These are phyloP conservation scores for Sclerodermus sp. DNA, from an alignment of 2,888 invertebrate genomes.

Conservation along the genomic window DNA sequence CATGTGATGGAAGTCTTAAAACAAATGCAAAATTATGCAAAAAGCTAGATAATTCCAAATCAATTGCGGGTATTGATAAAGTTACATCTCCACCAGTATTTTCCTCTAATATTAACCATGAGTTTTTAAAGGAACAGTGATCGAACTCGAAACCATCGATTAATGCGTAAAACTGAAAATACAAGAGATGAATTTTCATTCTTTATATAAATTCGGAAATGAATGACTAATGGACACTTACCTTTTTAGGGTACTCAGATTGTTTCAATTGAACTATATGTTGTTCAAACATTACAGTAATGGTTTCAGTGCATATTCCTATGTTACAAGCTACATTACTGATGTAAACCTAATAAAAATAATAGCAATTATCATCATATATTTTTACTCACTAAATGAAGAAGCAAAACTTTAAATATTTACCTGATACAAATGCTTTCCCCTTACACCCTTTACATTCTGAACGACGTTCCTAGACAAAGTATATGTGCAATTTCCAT, in stretches of 20 bases:
- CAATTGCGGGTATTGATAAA: constrained; percentile 68
- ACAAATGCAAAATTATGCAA: constrained; percentile 50
- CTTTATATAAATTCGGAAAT: not conserved
- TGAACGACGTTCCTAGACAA: constrained; percentile 68
- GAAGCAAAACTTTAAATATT: not conserved
- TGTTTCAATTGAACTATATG: constrained; percentile 61
- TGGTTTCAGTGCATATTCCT: constrained; percentile 68
- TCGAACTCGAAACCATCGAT: constrained; percentile 59
- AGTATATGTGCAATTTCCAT: constrained; percentile 84
- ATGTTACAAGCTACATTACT: constrained; percentile 72
- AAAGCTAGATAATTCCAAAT: constrained; percentile 67
- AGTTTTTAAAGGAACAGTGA: constrained; percentile 62
- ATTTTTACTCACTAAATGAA: constrained; percentile 34
- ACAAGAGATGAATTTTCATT: not conserved
- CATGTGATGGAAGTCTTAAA: constrained; percentile 71
- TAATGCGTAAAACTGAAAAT: constrained; percentile 58
- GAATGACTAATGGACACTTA: constrained; percentile 3
- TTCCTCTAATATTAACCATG: constrained; percentile 66
- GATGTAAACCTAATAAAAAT: constrained; percentile 64
- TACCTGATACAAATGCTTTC: not conserved
- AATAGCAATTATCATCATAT: constrained; percentile 8
- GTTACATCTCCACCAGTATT: constrained; percentile 66
- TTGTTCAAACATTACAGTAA: constrained; percentile 69
- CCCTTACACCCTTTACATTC: constrained; percentile 33
- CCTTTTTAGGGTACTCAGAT: constrained; percentile 14